These are phyloP conservation scores for Neoaliturus tenellus DNA, from an alignment of 2,888 invertebrate species.

Conservation along the genomic window DNA sequence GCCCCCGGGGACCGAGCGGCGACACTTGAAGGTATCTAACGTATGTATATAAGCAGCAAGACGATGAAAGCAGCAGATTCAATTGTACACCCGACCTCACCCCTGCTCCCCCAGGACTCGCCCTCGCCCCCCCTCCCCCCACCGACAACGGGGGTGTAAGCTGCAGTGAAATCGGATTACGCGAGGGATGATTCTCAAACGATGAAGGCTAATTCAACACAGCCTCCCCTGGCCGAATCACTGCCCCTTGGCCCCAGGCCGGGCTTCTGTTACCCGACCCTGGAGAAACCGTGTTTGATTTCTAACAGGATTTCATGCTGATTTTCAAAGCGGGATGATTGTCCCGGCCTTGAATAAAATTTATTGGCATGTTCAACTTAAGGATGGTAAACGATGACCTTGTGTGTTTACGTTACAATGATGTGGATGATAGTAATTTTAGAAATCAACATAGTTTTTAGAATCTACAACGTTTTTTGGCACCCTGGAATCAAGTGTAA, in stretches of 20 bases:
- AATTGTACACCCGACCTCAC: constrained; percentile 27
- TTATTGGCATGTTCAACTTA: too few relatives aligned
- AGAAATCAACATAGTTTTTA: too few relatives aligned
- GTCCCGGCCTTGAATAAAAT: too few relatives aligned
- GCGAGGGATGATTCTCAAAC: constrained; percentile 61
- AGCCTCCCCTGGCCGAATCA: constrained; percentile 36
- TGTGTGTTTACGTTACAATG: too few relatives aligned
- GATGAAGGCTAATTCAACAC: constrained; percentile 61
- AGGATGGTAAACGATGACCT: too few relatives aligned
- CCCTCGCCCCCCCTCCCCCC: neutral
- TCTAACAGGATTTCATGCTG: constrained; percentile 20
- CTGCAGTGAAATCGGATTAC: constrained; percentile 60
- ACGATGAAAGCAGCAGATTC: constrained; percentile 40
- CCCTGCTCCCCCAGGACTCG: constrained; percentile 42
- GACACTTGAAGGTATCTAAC: constrained; percentile 38
- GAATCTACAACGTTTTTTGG: too few relatives aligned
- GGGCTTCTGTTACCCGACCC: constrained; percentile 9
- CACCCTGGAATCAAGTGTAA: too few relatives aligned
- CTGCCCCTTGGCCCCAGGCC: neutral
- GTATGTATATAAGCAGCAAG: constrained; percentile 42
- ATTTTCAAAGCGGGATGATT: constrained; percentile 17
- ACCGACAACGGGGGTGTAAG: constrained; percentile 56
- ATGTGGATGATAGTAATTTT: too few relatives aligned
- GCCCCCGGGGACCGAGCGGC: neutral
- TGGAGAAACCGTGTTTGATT: neutral